These are phyloP conservation scores for Stegodyphus mimosarum DNA, from an alignment of 1,140 invertebrate genomes.

Conservation along the genomic window DNA sequence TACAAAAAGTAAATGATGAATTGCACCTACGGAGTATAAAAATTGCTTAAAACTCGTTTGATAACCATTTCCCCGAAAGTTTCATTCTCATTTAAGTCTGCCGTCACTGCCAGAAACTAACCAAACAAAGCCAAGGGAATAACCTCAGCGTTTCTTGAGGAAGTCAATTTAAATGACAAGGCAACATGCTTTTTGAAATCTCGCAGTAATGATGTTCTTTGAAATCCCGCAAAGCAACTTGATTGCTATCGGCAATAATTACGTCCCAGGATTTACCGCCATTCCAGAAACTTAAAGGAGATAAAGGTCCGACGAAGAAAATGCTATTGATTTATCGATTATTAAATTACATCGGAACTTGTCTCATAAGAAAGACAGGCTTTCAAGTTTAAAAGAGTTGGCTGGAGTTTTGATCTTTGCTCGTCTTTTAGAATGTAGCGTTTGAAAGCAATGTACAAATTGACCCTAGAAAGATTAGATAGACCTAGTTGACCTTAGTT, in stretches of 20 bases:
- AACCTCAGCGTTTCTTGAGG: background rate
- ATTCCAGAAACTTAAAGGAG: conserved; percentile 24
- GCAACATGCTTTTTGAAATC: conserved; percentile 46
- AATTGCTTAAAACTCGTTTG: conserved; percentile 12
- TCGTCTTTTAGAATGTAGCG: background rate
- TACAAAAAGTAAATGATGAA: too few relatives aligned
- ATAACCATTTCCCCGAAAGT: conserved; percentile 19
- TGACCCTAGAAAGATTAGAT: too few relatives aligned
- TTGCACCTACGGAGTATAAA: background rate
- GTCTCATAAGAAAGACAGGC: conserved; percentile 3
- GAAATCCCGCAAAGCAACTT: conserved; percentile 44
- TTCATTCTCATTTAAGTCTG: conserved; percentile 25
- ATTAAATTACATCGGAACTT: conserved; percentile 51
- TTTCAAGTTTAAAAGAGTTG: background rate
- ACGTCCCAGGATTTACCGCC: conserved; percentile 9
- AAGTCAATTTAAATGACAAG: conserved; percentile 34
- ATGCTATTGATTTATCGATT: conserved; percentile 55
- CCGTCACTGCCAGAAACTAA: conserved; percentile 46
- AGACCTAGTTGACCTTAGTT: too few relatives aligned
- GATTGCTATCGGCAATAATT: conserved; percentile 55
- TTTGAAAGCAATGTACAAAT: too few relatives aligned
- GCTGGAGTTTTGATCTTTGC: conserved; percentile 1
- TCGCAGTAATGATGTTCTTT: conserved; percentile 40
- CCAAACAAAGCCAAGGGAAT: conserved; percentile 19
- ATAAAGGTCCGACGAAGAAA: conserved; percentile 31